Evolutionary conservation across 2,113 vertebrate species (phyloP).

Genomic region (Calypte anna): DNA sequence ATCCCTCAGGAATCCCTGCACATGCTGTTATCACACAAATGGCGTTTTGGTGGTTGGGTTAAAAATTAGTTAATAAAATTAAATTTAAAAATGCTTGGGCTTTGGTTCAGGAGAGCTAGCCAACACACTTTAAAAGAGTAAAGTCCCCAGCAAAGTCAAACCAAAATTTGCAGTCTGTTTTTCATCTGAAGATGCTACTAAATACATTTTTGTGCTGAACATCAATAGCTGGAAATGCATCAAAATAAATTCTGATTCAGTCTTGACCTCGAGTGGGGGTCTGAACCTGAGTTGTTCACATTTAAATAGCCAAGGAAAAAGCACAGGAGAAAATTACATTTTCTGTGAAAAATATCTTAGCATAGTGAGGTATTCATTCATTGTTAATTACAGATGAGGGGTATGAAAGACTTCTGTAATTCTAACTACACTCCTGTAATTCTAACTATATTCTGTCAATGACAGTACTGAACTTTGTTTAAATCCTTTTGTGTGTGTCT

Average conservation of each 20-base stretch:
- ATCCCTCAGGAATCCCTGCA: conserved; percentile 61
- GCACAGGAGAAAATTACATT: conserved; percentile 25
- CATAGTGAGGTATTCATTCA: neutral
- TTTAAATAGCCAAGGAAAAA: neutral
- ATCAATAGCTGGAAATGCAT: neutral
- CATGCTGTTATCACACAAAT: conserved; percentile 68
- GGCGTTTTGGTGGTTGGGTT: conserved; percentile 61
- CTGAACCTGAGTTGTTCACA: neutral
- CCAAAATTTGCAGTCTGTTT: conserved; percentile 17
- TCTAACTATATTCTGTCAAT: neutral
- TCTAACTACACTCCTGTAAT: neutral
- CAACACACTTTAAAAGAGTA: conserved; percentile 23
- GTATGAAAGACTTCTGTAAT: neutral
- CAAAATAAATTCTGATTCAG: conserved; percentile 30
- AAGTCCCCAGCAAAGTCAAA: conserved; percentile 1
- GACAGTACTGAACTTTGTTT: neutral
- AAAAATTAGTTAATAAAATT: conserved; percentile 75
- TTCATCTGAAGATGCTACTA: conserved; percentile 29
- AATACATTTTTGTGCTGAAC: neutral
- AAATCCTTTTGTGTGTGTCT: neutral
- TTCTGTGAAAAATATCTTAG: neutral
- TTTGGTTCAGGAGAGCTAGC: conserved; percentile 20
- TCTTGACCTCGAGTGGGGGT: conserved; percentile 27
- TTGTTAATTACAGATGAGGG: conserved; percentile 36
- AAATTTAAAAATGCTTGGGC: conserved; percentile 60